phyloP scores from a whole-genome alignment of 2,113 vertebrate species.

The Pelmatolapia mariae region DNA sequence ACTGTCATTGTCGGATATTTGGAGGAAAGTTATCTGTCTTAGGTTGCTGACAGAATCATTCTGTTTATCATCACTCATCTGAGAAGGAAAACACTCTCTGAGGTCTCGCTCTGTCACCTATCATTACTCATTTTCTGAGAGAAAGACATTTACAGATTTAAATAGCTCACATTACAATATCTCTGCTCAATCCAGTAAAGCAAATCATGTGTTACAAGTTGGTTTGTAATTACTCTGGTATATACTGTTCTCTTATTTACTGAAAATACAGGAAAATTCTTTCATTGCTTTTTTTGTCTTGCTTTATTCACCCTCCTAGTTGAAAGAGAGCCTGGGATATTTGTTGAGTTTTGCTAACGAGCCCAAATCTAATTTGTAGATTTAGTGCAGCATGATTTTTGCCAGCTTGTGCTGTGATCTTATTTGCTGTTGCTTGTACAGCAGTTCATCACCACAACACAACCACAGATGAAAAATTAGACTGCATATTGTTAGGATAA shows the following conservation, averaged over 20 bases:
- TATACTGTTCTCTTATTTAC: neutral
- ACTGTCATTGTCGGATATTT: slow-evolving; percentile 7
- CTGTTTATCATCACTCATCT: slow-evolving; percentile 33
- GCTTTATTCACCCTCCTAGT: neutral
- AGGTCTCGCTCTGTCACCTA: neutral
- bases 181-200: neutral
- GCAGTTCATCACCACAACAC: neutral
- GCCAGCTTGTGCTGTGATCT: neutral
- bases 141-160: neutral
- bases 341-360: neutral
- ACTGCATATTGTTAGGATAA: neutral
- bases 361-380: neutral
- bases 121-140: slow-evolving; percentile 6
- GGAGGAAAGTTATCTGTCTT: slow-evolving; percentile 13
- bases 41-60: neutral
- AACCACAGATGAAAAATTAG: neutral
- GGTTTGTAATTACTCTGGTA: neutral
- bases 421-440: neutral
- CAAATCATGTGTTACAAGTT: neutral
- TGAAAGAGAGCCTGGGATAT: neutral
- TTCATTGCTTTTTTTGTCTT: neutral
- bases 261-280: neutral
- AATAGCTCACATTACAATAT: neutral
- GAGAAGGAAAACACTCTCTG: neutral
- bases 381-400: neutral